A percentile compares a stretch with the other conserved stretches of the same genome.
These are phyloP conservation scores for Arenicola marina DNA, from an alignment of 2,888 invertebrate genomes.

Conservation along the genomic window DNA sequence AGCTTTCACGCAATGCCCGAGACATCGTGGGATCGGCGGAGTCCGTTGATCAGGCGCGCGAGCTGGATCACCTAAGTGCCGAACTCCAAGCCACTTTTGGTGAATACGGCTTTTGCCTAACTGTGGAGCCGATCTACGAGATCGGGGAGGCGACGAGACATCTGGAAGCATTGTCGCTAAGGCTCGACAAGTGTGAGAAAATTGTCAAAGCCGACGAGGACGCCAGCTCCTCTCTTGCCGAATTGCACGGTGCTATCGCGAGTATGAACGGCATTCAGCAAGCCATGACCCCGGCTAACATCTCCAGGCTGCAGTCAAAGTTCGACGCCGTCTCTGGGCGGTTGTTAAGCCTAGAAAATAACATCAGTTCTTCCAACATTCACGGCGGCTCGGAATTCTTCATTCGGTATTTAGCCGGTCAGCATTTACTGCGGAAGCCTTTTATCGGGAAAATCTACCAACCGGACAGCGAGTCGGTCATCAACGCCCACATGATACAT, in stretches of 20 bases:
- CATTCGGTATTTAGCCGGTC: conserved; percentile 13
- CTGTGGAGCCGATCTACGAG: conserved; percentile 18
- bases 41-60: neutral
- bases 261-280: conserved; percentile 21
- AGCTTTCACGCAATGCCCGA: neutral
- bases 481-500: conserved; percentile 28
- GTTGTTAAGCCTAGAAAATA: conserved; percentile 5
- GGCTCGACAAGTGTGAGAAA: conserved; percentile 14
- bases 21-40: neutral
- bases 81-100: conserved; percentile 25
- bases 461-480: conserved; percentile 9
- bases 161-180: conserved; percentile 12
- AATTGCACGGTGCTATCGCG: conserved; percentile 18
- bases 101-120: conserved; percentile 28
- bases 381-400: conserved; percentile 14
- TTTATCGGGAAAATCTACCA: conserved; percentile 10
- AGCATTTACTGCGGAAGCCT: conserved; percentile 11
- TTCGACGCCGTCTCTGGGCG: conserved; percentile 8
- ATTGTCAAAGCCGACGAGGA: neutral
- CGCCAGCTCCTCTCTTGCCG: conserved; percentile 6
- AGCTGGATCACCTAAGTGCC: conserved; percentile 21
- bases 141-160: conserved; percentile 19
- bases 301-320: conserved; percentile 7
- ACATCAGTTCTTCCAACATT: conserved; percentile 9
- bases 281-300: conserved; percentile 20